Evolutionary conservation across 1,140 invertebrate species (phyloP).

Genomic region (Leptestheria dahalacensis): DNA sequence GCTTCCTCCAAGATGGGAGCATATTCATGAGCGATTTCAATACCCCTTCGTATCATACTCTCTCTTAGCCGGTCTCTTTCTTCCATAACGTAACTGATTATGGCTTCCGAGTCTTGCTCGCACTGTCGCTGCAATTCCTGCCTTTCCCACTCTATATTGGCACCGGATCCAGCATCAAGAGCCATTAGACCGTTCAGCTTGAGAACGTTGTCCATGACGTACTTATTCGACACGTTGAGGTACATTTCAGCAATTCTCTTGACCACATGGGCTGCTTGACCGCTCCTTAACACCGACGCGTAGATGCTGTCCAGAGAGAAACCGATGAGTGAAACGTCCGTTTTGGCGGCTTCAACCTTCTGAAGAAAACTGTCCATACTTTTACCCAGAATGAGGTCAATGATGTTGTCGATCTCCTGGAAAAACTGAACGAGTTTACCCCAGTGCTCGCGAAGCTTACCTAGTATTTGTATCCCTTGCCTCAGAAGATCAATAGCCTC

Average conservation of each 20-base stretch:
- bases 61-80: too few species aligned
- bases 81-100: not conserved
- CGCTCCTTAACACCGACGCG: slow-evolving; percentile 4
- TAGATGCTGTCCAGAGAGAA: slow-evolving; percentile 5
- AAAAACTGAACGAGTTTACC: slow-evolving; percentile 6
- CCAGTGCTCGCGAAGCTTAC: slow-evolving; percentile 4
- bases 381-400: not conserved
- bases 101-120: not conserved
- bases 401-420: not conserved
- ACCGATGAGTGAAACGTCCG: not conserved
- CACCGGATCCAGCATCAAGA: not conserved
- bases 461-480: not conserved
- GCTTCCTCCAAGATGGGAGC: too few species aligned
- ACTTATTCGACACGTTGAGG: slow-evolving; percentile 1
- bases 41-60: too few species aligned
- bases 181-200: slow-evolving; percentile 6
- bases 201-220: slow-evolving; percentile 7
- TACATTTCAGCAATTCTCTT: slow-evolving; percentile 8
- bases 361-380: slow-evolving; percentile 3
- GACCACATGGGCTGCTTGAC: slow-evolving; percentile 6
- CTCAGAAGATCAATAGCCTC: not conserved
- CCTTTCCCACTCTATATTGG: not conserved
- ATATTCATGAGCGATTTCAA: too few species aligned
- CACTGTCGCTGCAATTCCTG: not conserved
- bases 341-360: not conserved